phyloP scores from a whole-genome alignment of 2,113 vertebrate genomes.

The Brachypodius melanocephalos region DNA sequence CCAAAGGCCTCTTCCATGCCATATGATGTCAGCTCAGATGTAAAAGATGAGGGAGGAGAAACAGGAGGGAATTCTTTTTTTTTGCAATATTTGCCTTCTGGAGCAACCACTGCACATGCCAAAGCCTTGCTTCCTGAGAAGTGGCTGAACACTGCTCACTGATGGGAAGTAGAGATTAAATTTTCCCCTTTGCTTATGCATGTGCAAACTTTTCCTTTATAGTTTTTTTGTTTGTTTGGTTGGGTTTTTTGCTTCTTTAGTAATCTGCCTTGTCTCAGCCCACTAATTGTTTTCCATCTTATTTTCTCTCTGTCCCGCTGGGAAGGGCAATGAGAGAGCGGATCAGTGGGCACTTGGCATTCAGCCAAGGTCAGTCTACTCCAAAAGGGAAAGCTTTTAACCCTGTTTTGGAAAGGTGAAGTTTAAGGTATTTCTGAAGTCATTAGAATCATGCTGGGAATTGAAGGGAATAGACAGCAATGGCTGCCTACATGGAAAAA shows the following conservation, averaged over 20 bases:
- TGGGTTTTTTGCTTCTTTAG: neutral
- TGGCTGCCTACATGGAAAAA: neutral
- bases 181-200: neutral
- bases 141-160: neutral
- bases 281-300: neutral
- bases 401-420: neutral
- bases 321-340: neutral
- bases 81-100: neutral
- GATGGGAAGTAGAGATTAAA: neutral
- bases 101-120: neutral
- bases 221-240: too few species aligned
- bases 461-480: neutral
- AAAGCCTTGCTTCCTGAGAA: neutral
- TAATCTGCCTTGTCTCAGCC: neutral
- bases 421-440: neutral
- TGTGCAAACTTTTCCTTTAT: fast-evolving
- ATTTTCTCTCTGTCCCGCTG: neutral
- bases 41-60: neutral
- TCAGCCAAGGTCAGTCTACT: neutral
- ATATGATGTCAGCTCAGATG: fast-evolving
- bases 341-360: neutral
- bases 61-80: neutral
- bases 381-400: neutral
- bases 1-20: too few species aligned
- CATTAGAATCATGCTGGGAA: neutral